Evolutionary conservation across 2,888 invertebrate species (phyloP).

Genomic region (Latheticus oryzae): DNA sequence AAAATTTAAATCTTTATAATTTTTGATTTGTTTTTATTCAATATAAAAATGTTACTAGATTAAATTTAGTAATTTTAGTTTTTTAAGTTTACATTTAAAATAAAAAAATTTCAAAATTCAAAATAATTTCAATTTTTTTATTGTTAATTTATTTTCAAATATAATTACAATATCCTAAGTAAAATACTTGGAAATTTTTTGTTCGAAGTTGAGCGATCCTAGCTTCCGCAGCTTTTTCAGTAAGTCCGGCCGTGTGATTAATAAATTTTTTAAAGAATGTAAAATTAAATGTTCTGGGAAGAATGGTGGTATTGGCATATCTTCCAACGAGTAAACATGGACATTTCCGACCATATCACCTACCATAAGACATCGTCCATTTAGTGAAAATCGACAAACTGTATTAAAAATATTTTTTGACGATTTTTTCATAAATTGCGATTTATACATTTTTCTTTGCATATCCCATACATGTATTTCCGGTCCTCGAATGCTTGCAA

Average conservation of each 20-base stretch:
- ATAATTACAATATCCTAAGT: no score
- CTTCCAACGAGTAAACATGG: slow-evolving; percentile 76
- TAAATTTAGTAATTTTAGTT: no score
- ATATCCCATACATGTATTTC: slow-evolving; percentile 84
- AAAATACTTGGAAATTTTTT: slow-evolving; percentile 28
- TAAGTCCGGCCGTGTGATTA: slow-evolving; percentile 74
- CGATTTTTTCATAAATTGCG: slow-evolving; percentile 71
- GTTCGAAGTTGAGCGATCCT: slow-evolving; percentile 31
- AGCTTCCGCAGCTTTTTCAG: slow-evolving; percentile 58
- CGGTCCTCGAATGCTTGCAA: slow-evolving; percentile 75
- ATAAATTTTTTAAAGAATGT: slow-evolving; percentile 72
- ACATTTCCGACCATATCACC: slow-evolving; percentile 77
- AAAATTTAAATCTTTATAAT: no score
- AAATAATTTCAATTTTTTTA: no score
- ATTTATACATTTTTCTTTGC: slow-evolving; percentile 76
- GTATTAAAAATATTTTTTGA: slow-evolving; percentile 67
- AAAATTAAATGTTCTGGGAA: slow-evolving; percentile 75
- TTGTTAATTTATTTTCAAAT: no score
- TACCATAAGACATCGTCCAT: slow-evolving; percentile 77
- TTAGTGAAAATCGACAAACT: slow-evolving; percentile 72
- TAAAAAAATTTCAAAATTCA: no score
- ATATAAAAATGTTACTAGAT: no score
- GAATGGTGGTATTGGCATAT: slow-evolving; percentile 80
- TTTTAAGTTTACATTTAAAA: no score
- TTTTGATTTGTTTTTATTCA: no score